Base-by-base conservation (phyloP, 2,113 vertebrate genomes). In the Gasterosteus aculeatus region DNA sequence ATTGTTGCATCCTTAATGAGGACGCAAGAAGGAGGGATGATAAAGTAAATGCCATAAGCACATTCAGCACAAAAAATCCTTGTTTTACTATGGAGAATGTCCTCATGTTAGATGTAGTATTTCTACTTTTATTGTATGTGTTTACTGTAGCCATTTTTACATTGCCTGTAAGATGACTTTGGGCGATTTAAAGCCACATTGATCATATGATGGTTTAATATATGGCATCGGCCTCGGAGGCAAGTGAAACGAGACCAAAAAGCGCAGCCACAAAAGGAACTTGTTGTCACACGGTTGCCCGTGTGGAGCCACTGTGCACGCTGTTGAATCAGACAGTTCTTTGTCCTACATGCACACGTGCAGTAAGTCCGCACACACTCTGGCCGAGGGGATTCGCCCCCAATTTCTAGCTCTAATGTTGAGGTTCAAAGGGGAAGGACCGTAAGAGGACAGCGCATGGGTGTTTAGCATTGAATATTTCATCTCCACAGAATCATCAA, bases 1-100 rank as follows among this genome's bases (percentile, higher is more conserved):
- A 84, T 83, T 83, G 63, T 59, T 18, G 39, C 54, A 59, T 74
- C 71, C 69, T 80, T 84, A 81, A 85, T 76, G 38, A 83, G 61
- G 64, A 71, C 0, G 8, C 35, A 61, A 19, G 33, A 60, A 39
- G 41, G 61, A 72, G 41, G 41, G 64, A 72, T 16, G 12, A 73
- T 78, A 61, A 81, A 80, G 38, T 42, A 29, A 84, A 79, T 77
- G 22, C 56, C 29, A 18, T 3, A 2, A 69, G 22, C 33, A 16
- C 47, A 51, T 71, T 74, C 53, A 70, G 79, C 58, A 63, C 4
- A 65, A 66, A 56, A 65, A 53, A 71, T 38, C 22, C 53, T 29
- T 2, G 22, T 26, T 12, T 54, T 54, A 29, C 53, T 18, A 29
- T 4, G 51, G 51, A 53, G 19, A 5, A 54, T 54, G 22, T 26